Conservation (phyloP, 2,113 vertebrate genomes). For the Chrysemys picta region DNA sequence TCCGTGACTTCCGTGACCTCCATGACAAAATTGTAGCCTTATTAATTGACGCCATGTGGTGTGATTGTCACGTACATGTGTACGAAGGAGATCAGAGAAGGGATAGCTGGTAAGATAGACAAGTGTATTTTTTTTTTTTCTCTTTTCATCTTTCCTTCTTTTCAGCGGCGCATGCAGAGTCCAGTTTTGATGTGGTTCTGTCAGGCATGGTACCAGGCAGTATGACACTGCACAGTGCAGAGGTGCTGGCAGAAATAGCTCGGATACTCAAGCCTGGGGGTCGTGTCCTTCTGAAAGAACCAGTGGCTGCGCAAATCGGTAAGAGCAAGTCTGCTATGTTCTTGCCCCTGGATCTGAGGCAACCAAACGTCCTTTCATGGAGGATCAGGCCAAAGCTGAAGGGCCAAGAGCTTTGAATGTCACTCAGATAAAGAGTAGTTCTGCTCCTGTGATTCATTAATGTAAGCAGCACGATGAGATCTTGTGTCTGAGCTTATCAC, state of each 20-base stretch:
- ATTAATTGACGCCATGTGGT: background rate
- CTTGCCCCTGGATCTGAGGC: background rate
- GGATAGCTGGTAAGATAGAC: background rate
- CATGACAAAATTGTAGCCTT: no score
- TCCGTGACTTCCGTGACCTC: no score
- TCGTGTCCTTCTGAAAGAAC: slow-evolving; percentile 87
- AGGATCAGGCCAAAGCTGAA: background rate
- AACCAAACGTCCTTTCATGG: rapidly evolving
- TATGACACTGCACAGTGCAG: slow-evolving; percentile 79
- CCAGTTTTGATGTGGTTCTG: slow-evolving; percentile 87
- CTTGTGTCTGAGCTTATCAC: background rate
- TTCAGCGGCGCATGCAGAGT: slow-evolving; percentile 87
- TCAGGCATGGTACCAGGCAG: slow-evolving; percentile 86
- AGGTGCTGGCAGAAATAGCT: slow-evolving; percentile 88
- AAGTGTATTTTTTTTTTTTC: background rate
- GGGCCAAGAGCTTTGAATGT: rapidly evolving
- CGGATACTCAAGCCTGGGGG: slow-evolving; percentile 91
- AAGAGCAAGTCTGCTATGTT: background rate
- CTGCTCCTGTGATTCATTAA: background rate
- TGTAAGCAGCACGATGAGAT: background rate
- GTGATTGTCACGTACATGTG: rapidly evolving
- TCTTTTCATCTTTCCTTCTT: background rate
- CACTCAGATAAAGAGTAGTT: background rate
- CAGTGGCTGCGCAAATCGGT: slow-evolving; percentile 79
- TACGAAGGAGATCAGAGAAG: background rate